Evolutionary conservation across 2,113 vertebrate species (phyloP).

Genomic region (Oostethus manadensis): DNA sequence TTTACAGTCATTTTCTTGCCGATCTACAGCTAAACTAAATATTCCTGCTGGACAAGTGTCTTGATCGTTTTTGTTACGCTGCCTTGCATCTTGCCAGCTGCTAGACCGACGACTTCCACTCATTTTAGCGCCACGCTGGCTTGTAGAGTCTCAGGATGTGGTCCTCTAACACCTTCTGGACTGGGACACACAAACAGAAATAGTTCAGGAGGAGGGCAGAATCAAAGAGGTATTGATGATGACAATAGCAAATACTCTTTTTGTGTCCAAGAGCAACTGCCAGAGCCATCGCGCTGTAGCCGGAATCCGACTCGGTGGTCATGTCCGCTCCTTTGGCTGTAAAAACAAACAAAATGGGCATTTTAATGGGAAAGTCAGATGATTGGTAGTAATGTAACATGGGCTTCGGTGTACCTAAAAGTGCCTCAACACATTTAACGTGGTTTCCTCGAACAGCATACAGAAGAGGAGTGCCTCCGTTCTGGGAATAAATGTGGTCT

Average conservation of each 20-base stretch:
- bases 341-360: conserved; percentile 19
- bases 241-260: conserved; percentile 71
- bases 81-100: not conserved
- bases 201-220: not conserved
- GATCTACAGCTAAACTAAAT: conserved; percentile 26
- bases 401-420: conserved; percentile 75
- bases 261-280: conserved; percentile 88
- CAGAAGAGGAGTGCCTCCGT: conserved; percentile 91
- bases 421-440: conserved; percentile 84
- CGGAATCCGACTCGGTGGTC: conserved; percentile 89
- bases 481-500: conserved; percentile 64
- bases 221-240: not conserved
- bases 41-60: conserved; percentile 8
- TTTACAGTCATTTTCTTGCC: conserved; percentile 19
- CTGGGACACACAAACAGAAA: conserved; percentile 48
- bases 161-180: conserved; percentile 82
- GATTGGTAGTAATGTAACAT: not conserved
- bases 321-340: conserved; percentile 81
- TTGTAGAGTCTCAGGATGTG: conserved; percentile 79
- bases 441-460: conserved; percentile 94
- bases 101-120: not conserved
- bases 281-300: conserved; percentile 92
- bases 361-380: not conserved
- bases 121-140: conserved; percentile 32
- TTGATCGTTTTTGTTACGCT: conserved; percentile 14